Percentiles rank a stretch among this genome's conserved stretches.
These are phyloP conservation scores for Selenia dentaria DNA, from an alignment of 2,888 invertebrate genomes.

Conservation along the genomic window DNA sequence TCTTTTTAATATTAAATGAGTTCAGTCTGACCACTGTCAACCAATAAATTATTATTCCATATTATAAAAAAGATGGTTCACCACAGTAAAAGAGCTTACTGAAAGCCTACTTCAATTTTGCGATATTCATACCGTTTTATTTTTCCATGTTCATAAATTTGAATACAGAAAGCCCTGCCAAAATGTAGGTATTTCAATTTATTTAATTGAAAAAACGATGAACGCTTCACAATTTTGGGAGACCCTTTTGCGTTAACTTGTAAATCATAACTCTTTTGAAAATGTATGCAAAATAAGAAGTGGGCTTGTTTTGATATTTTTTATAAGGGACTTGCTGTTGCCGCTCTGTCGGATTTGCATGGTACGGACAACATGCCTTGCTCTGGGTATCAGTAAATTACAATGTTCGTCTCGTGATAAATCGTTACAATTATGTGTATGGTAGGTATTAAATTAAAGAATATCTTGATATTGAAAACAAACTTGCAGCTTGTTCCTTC, in stretches of 20 bases:
- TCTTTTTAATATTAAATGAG: neutral
- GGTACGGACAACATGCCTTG: too few species aligned
- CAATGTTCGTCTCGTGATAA: too few species aligned
- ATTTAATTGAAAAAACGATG: constrained; percentile 30
- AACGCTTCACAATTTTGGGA: constrained; percentile 11
- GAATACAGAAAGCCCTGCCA: constrained; percentile 23
- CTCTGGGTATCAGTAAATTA: too few species aligned
- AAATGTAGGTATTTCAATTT: constrained; percentile 29
- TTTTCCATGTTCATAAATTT: constrained; percentile 25
- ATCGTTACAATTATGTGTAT: too few species aligned
- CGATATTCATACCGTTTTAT: constrained; percentile 19
- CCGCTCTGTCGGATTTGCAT: too few species aligned
- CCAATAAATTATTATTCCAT: too few species aligned
- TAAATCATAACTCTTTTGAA: constrained; percentile 19
- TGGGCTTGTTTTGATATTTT: neutral
- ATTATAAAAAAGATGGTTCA: too few species aligned
- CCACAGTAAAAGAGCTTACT: constrained; percentile 4
- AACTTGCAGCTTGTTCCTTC: too few species aligned
- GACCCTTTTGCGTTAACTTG: constrained; percentile 22
- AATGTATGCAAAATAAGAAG: constrained; percentile 1
- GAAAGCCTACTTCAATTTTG: constrained; percentile 16
- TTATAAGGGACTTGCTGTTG: too few species aligned
- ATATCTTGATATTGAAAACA: too few species aligned
- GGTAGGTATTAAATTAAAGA: too few species aligned
- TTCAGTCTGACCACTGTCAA: neutral